Conservation (phyloP, 2,888 invertebrate genomes). For the Seladonia tumulorum region DNA sequence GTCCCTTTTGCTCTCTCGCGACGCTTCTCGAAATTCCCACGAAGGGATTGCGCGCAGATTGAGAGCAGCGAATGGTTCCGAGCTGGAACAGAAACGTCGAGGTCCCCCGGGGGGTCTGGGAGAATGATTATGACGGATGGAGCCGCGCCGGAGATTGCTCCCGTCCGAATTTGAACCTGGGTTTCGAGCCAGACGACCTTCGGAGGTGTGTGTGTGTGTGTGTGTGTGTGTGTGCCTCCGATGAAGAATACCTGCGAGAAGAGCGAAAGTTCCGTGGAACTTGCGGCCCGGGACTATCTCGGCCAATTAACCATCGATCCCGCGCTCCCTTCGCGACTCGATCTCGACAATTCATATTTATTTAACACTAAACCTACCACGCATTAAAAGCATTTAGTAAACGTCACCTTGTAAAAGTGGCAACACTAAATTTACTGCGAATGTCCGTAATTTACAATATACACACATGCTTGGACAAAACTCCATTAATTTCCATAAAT, state of each 20-base stretch:
- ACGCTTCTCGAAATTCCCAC: background rate
- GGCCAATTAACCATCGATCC: background rate
- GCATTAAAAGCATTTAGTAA: no score
- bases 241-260: background rate
- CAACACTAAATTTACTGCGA: no score
- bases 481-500: no score
- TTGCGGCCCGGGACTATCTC: background rate
- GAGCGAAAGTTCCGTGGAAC: background rate
- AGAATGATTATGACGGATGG: conserved; percentile 20
- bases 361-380: no score
- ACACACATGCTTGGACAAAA: no score
- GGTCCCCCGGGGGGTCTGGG: conserved; percentile 9
- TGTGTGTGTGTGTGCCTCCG: background rate
- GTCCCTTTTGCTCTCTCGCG: background rate
- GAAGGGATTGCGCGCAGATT: conserved; percentile 7
- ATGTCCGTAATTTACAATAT: no score
- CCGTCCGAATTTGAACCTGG: conserved; percentile 9
- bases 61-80: background rate
- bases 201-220: background rate
- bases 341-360: no score
- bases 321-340: background rate
- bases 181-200: background rate
- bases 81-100: background rate
- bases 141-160: conserved; percentile 2
- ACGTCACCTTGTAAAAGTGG: no score